Evolutionary conservation across 2,113 vertebrate genomes (phyloP).

Genomic region (Semnornis frantzii): DNA sequence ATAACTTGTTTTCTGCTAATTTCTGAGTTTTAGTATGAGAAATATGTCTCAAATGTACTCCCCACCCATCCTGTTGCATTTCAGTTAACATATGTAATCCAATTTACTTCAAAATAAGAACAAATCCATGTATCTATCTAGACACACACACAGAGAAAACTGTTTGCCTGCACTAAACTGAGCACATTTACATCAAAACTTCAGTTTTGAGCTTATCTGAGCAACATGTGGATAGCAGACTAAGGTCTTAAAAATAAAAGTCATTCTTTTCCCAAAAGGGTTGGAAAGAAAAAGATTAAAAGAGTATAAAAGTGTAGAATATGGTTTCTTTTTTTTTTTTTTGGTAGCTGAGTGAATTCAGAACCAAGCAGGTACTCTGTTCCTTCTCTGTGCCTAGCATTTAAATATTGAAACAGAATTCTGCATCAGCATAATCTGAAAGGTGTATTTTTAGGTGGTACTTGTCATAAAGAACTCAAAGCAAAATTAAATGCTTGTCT

Average conservation of each 20-base stretch:
- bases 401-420: conserved; percentile 16
- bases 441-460: not conserved
- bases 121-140: not conserved
- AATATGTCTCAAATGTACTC: conserved; percentile 58
- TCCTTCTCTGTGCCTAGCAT: not conserved
- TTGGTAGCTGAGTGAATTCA: not conserved
- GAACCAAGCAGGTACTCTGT: conserved; percentile 9
- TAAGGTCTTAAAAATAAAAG: conserved; percentile 12
- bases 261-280: not conserved
- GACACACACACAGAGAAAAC: not conserved
- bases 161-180: not conserved
- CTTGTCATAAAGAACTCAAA: conserved; percentile 26
- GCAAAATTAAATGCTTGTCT: not conserved
- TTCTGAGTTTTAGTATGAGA: conserved; percentile 62
- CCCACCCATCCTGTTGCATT: conserved; percentile 57
- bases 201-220: conserved; percentile 27
- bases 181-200: not conserved
- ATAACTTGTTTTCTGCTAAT: conserved; percentile 69
- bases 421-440: not conserved
- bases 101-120: not conserved
- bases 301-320: not conserved
- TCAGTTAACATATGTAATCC: conserved; percentile 53
- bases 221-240: conserved; percentile 2
- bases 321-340: not conserved
- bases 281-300: not conserved